phyloP scores from a whole-genome alignment of 2,888 invertebrate genomes.

The Athripsodes cinereus region DNA sequence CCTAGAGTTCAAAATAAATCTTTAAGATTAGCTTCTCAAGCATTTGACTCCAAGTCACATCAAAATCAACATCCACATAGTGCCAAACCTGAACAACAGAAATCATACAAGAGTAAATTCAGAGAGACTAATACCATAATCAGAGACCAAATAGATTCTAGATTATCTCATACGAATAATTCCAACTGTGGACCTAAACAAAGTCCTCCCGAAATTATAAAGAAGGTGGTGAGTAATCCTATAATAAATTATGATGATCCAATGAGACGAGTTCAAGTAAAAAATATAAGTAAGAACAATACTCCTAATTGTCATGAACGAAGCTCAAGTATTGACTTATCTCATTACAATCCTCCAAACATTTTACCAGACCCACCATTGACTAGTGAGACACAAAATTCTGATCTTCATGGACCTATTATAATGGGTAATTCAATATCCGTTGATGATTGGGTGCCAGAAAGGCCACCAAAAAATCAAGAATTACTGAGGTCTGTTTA shows the following conservation, averaged over 20 bases:
- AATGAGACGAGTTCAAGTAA: no score
- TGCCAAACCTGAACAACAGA: not conserved
- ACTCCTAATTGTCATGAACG: not conserved
- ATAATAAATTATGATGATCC: no score
- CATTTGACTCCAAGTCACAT: not conserved
- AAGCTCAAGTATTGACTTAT: not conserved
- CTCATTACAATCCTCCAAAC: not conserved
- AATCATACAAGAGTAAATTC: not conserved
- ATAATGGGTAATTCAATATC: conserved; percentile 58
- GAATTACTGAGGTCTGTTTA: conserved; percentile 50
- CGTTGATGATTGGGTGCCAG: conserved; percentile 65
- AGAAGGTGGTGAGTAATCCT: no score
- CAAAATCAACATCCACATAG: not conserved
- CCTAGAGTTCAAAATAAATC: not conserved
- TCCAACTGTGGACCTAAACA: no score
- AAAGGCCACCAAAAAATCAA: conserved; percentile 72
- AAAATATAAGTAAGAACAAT: no score
- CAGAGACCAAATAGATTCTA: not conserved
- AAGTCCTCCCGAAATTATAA: no score
- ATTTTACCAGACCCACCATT: conserved; percentile 1
- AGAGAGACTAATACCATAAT: not conserved
- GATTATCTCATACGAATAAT: not conserved
- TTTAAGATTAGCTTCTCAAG: not conserved
- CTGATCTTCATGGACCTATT: conserved; percentile 53
- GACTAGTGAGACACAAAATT: conserved; percentile 35